phyloP scores from a whole-genome alignment of 2,113 vertebrate genomes.

The Pogonocichla stellata region DNA sequence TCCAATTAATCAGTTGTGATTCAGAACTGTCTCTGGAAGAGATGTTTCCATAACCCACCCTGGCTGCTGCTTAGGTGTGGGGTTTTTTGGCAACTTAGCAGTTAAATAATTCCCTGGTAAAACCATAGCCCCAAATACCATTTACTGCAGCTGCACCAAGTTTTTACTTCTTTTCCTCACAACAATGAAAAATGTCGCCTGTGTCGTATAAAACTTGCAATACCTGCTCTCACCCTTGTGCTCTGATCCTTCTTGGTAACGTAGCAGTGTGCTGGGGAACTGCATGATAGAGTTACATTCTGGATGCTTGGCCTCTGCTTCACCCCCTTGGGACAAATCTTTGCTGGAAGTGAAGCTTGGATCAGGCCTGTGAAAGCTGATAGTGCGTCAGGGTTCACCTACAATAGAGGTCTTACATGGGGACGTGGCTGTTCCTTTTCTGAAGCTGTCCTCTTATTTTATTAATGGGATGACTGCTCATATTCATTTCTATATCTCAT shows the following conservation, averaged over 20 bases:
- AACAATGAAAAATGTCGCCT: rapidly evolving
- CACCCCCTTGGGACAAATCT: slow-evolving; percentile 50
- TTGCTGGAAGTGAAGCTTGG: slow-evolving; percentile 46
- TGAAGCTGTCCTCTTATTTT: slow-evolving; percentile 50
- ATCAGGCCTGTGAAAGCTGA: slow-evolving; percentile 52
- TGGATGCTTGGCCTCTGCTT: slow-evolving; percentile 50
- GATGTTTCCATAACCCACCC: not conserved
- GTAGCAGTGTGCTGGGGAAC: not conserved
- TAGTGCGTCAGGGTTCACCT: not conserved
- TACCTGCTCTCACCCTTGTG: not conserved
- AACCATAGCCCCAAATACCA: not conserved
- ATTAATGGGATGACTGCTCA: slow-evolving; percentile 43
- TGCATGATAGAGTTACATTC: not conserved
- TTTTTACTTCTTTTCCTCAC: not conserved
- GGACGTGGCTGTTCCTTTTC: not conserved
- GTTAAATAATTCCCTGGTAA: not conserved
- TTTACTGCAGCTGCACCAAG: not conserved
- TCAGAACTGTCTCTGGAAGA: not conserved
- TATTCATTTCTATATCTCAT: slow-evolving; percentile 21
- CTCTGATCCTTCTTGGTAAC: not conserved
- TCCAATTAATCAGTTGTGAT: not conserved
- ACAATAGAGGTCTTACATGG: slow-evolving; percentile 42
- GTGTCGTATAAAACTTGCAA: rapidly evolving
- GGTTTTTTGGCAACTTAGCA: not conserved
- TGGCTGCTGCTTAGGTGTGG: not conserved